A percentile compares a stretch with the other conserved stretches of the same genome.
These are phyloP conservation scores for Zosterops pallidus DNA, from an alignment of 2,113 vertebrate genomes.

Conservation along the genomic window DNA sequence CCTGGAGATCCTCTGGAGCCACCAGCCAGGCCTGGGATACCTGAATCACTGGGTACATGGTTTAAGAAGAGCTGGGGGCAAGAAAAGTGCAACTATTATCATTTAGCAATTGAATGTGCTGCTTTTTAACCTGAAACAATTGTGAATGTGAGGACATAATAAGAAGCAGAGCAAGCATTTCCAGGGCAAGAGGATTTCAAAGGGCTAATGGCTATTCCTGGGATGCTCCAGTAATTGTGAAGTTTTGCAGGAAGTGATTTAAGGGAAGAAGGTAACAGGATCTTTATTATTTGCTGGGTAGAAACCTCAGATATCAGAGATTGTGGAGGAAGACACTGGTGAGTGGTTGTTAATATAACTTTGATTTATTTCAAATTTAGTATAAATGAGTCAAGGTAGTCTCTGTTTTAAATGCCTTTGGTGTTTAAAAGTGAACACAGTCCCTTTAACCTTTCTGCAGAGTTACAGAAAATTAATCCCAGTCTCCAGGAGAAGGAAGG, in stretches of 20 bases:
- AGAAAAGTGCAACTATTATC: neutral
- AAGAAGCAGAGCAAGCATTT: slow-evolving; percentile 67
- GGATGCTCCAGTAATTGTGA: slow-evolving; percentile 36
- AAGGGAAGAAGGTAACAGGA: neutral
- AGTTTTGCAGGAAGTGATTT: neutral
- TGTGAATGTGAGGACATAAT: slow-evolving; percentile 39
- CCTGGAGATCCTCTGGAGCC: neutral
- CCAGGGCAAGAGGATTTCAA: slow-evolving; percentile 60
- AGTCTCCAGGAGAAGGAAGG: slow-evolving; percentile 29
- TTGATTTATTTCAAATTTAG: neutral
- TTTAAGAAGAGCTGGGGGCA: neutral
- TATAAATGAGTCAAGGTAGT: neutral
- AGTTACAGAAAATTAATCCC: slow-evolving; percentile 51
- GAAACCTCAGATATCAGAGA: neutral
- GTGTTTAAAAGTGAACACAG: slow-evolving; percentile 7
- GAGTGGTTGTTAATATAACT: neutral
- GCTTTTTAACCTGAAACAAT: slow-evolving; percentile 47
- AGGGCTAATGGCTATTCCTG: slow-evolving; percentile 36
- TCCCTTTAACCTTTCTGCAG: neutral
- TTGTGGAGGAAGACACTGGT: neutral
- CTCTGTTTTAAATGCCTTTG: neutral
- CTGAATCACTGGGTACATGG: neutral
- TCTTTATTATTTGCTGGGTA: neutral
- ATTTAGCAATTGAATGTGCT: slow-evolving; percentile 24
- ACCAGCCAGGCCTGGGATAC: neutral